These are phyloP conservation scores for Phylloscopus whistleri DNA, from an alignment of 2,113 vertebrate genomes.

Conservation along the genomic window DNA sequence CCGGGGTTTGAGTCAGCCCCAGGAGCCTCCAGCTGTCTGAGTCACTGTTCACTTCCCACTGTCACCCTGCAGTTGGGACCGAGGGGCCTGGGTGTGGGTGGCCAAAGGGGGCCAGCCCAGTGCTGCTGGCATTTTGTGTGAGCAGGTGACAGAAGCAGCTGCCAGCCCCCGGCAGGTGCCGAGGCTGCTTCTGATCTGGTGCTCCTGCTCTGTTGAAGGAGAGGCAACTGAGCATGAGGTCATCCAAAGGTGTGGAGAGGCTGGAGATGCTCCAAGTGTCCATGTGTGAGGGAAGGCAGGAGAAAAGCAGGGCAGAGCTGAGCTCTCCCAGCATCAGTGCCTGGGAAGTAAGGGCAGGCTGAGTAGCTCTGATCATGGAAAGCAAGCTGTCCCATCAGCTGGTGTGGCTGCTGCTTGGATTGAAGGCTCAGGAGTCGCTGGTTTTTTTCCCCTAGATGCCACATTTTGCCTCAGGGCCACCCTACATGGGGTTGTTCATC, in stretches of 20 bases:
- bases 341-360: background rate
- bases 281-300: background rate
- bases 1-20: background rate
- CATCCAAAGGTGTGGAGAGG: background rate
- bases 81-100: background rate
- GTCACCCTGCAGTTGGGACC: background rate
- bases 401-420: background rate
- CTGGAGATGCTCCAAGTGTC: background rate
- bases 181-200: background rate
- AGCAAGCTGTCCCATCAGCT: background rate
- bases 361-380: background rate
- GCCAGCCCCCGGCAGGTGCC: background rate
- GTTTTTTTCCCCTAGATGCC: background rate
- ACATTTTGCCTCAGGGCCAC: background rate
- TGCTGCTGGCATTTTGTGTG: accelerated
- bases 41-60: background rate
- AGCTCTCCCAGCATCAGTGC: background rate
- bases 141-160: background rate
- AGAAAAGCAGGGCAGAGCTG: background rate
- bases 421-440: background rate
- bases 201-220: background rate
- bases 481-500: background rate
- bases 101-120: background rate
- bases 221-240: background rate
- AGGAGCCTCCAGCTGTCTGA: background rate